Evolutionary conservation across 2,113 vertebrate genomes (phyloP).

Genomic region (Acinonyx jubatus): DNA sequence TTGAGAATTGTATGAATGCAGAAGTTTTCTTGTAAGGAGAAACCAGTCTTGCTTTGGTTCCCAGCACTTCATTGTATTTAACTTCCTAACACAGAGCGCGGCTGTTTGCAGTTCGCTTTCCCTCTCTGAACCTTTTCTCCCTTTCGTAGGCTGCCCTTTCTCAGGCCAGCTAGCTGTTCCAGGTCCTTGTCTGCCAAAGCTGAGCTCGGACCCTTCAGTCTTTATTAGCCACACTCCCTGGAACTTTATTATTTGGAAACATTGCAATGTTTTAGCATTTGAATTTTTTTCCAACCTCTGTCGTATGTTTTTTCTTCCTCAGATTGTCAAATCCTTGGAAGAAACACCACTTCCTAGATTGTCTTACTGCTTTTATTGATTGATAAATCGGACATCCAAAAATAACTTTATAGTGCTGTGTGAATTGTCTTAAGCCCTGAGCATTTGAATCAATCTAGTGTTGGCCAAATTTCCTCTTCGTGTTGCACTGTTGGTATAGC

Average conservation of each 20-base stretch:
- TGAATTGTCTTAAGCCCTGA: conserved; percentile 6
- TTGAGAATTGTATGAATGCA: background rate
- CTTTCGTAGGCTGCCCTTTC: background rate
- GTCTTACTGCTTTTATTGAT: background rate
- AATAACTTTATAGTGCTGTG: background rate
- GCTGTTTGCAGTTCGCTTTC: background rate
- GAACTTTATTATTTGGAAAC: background rate
- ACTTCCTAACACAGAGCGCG: background rate
- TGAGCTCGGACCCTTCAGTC: background rate
- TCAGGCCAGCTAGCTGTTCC: background rate
- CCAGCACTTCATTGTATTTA: background rate
- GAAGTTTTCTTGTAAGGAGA: background rate
- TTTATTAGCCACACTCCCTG: background rate
- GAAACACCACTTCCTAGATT: background rate
- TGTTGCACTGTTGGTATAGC: background rate
- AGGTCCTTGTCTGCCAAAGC: background rate
- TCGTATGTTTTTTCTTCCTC: background rate
- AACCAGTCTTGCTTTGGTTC: background rate
- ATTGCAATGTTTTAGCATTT: background rate
- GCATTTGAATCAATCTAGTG: background rate
- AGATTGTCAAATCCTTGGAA: conserved; percentile 12
- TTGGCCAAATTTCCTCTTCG: background rate
- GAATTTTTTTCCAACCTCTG: background rate
- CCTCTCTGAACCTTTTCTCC: too few species aligned
- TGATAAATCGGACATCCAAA: conserved; percentile 12